Evolutionary conservation across 2,797 vertebrate species (phyloP).

Genomic region (Onychomys torridus): DNA sequence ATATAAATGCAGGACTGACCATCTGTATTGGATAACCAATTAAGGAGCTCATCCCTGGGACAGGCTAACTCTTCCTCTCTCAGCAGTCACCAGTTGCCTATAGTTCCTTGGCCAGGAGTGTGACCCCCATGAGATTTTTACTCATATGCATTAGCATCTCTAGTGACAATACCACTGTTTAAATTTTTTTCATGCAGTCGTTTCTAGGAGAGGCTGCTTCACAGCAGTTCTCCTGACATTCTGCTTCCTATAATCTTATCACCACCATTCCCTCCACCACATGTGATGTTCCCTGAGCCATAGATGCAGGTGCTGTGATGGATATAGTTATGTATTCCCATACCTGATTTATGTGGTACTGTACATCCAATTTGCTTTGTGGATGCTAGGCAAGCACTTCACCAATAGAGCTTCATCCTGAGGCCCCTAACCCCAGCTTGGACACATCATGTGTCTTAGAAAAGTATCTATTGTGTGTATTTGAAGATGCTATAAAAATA

Average conservation of each 20-base stretch:
- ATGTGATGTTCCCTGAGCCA: neutral
- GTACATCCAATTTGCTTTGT: neutral
- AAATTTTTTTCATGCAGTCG: too few relatives aligned
- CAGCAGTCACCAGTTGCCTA: neutral
- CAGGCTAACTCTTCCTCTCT: neutral
- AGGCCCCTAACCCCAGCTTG: accelerated
- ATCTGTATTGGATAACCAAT: neutral
- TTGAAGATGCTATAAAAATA: neutral
- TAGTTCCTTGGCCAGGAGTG: too few relatives aligned
- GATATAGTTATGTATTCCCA: too few relatives aligned
- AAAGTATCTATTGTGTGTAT: neutral
- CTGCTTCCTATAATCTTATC: neutral
- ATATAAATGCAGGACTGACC: neutral
- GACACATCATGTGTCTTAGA: neutral
- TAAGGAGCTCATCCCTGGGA: neutral
- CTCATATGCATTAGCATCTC: neutral
- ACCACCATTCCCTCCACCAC: too few relatives aligned
- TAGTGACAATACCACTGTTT: neutral
- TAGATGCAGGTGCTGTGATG: neutral
- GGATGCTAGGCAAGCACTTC: neutral
- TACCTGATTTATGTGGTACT: neutral
- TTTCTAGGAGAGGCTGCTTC: neutral
- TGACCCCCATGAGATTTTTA: neutral
- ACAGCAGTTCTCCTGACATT: neutral
- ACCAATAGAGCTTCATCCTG: neutral